These are phyloP conservation scores for Muscicapa adusta DNA, from an alignment of 2,113 vertebrate species.

Conservation along the genomic window DNA sequence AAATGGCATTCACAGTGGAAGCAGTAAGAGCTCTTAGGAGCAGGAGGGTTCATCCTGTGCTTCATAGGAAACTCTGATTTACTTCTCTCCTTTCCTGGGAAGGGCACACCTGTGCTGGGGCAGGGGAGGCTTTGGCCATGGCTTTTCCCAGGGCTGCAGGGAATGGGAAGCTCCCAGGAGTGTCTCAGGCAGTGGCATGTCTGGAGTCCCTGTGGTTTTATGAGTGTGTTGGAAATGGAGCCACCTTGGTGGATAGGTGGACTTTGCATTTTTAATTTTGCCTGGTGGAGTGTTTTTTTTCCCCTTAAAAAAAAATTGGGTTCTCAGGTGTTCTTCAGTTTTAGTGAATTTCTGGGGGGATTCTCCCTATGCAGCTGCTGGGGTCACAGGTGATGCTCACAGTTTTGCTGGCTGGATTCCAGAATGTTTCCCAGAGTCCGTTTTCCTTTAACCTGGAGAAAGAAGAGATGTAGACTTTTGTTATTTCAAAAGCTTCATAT, in stretches of 20 bases:
- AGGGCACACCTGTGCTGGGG: accelerated
- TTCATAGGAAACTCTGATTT: not conserved
- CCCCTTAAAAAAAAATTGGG: not conserved
- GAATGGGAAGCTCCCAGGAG: accelerated
- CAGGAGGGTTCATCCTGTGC: not conserved
- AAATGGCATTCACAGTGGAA: slow-evolving; percentile 37
- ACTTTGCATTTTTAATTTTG: not conserved
- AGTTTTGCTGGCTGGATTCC: not conserved
- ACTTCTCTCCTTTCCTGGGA: not conserved
- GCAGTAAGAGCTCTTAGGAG: not conserved
- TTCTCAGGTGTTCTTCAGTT: not conserved
- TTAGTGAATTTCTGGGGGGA: not conserved
- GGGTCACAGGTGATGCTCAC: accelerated
- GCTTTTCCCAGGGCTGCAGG: not conserved
- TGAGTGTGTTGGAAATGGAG: not conserved
- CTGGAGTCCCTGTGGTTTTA: not conserved
- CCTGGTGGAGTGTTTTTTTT: not conserved
- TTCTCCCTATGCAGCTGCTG: accelerated
- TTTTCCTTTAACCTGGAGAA: not conserved
- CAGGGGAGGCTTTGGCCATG: not conserved
- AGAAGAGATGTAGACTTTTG: not conserved
- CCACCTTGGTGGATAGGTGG: not conserved
- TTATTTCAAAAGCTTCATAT: not conserved
- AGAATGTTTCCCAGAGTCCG: not conserved
- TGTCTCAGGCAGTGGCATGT: accelerated